These are phyloP conservation scores for Caerostris darwini DNA, from an alignment of 1,140 invertebrate genomes.

Conservation along the genomic window DNA sequence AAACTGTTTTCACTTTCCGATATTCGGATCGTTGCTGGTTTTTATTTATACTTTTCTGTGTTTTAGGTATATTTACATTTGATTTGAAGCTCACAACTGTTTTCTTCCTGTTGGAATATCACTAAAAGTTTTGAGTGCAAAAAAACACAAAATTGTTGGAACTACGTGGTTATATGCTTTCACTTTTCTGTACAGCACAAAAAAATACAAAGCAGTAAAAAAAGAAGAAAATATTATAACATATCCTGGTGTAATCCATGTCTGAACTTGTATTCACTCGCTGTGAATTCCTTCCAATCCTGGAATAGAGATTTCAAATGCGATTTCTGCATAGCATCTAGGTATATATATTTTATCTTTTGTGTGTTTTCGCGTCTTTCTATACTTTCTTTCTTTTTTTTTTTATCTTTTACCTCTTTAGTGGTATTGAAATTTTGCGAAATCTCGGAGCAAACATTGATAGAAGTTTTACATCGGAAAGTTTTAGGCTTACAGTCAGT, in stretches of 20 bases:
- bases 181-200: background rate
- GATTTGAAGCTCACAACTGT: background rate
- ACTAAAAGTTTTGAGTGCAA: background rate
- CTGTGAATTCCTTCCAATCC: background rate
- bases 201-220: background rate
- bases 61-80: background rate
- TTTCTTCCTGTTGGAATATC: background rate
- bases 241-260: background rate
- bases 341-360: background rate
- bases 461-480: background rate
- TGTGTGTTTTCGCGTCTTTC: background rate
- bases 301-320: slow-evolving; percentile 23
- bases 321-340: slow-evolving; percentile 15
- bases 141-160: background rate
- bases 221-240: background rate
- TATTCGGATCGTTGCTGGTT: background rate
- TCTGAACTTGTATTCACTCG: background rate
- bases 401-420: background rate
- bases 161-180: background rate
- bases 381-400: background rate
- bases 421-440: slow-evolving; percentile 6
- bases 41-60: background rate
- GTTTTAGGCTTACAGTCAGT: background rate
- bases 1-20: background rate
- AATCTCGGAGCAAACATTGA: background rate